Conservation (phyloP, 2,113 vertebrate species). For the Eudyptes chrysolophus region DNA sequence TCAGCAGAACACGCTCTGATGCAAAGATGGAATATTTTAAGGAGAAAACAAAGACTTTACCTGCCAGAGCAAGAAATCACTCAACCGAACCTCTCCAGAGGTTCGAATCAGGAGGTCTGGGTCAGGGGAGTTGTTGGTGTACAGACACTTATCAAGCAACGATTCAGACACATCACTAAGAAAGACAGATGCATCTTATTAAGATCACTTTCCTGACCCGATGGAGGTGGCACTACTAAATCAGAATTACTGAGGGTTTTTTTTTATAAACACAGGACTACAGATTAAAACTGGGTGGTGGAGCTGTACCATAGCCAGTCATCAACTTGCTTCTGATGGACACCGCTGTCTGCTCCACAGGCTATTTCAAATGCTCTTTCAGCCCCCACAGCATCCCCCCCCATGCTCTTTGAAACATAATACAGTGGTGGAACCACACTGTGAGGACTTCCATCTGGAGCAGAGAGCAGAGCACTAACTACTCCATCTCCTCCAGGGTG, state of each 20-base stretch:
- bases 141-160: constrained; percentile 91
- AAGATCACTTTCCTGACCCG: not conserved
- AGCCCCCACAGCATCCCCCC: not conserved
- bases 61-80: constrained; percentile 99
- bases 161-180: constrained; percentile 90
- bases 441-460: constrained; percentile 18
- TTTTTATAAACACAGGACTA: not conserved
- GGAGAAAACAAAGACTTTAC: constrained; percentile 67
- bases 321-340: not conserved
- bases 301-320: not conserved
- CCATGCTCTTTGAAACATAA: not conserved
- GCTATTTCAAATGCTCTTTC: not conserved
- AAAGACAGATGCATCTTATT: constrained; percentile 9
- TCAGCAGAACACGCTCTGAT: not conserved
- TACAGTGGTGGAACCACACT: not conserved
- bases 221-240: not conserved
- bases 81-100: constrained; percentile 95
- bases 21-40: not conserved
- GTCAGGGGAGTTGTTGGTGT: constrained; percentile 91
- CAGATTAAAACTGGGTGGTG: not conserved
- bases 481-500: constrained; percentile 17
- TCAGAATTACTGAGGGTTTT: not conserved
- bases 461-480: not conserved
- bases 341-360: not conserved
- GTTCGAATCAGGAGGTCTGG: constrained; percentile 96